Evolutionary conservation across 2,113 vertebrate species (phyloP).

Genomic region (Gymnorhina tibicen): DNA sequence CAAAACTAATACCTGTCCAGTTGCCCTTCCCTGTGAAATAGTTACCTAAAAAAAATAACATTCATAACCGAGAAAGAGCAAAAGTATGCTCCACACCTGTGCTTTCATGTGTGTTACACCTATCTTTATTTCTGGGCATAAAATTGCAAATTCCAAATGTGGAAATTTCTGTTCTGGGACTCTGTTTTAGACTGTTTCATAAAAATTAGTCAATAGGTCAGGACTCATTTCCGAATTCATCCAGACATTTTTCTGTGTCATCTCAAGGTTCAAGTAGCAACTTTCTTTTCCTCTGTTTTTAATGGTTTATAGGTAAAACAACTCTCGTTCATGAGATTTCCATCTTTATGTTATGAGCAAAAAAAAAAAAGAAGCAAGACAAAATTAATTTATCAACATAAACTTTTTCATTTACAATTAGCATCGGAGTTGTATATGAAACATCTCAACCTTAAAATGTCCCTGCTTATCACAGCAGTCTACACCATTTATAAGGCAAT

Average conservation of each 20-base stretch:
- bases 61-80: background rate
- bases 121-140: background rate
- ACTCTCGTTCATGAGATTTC: background rate
- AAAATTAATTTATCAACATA: background rate
- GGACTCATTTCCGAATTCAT: background rate
- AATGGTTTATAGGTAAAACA: background rate
- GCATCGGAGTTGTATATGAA: background rate
- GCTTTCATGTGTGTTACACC: rapidly evolving
- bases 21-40: background rate
- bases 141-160: background rate
- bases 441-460: slow-evolving; percentile 7
- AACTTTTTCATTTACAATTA: slow-evolving; percentile 12
- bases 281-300: background rate
- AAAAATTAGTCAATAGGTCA: background rate
- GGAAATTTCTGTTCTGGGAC: background rate
- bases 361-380: background rate
- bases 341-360: background rate
- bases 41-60: background rate
- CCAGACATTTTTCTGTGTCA: background rate
- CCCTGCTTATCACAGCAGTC: slow-evolving; percentile 19
- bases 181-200: background rate
- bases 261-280: background rate
- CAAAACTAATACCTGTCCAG: background rate
- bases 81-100: background rate
- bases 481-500: background rate